Evolutionary conservation across 2,888 invertebrate species (phyloP), one percentile per base, ranked within the genome.

Genomic region (Bombylius major): DNA sequence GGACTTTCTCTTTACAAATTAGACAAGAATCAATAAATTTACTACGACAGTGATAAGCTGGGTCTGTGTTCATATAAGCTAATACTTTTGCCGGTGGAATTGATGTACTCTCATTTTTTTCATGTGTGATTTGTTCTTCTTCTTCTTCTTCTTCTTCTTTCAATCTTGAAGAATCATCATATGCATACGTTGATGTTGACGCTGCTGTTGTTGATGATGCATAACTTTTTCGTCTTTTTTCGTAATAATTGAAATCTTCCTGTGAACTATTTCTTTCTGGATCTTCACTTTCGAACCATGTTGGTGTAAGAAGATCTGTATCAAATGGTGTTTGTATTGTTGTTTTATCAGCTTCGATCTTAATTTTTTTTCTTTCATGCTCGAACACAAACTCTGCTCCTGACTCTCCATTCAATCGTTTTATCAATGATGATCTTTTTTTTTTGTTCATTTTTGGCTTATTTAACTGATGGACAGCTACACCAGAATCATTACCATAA

Each of bases 211-310:
- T 23, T 23, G 23, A 23, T 3, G 23, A 23, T 23, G 23, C 23
- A 23, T 23, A 23, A 23, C 23, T 23, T 23, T 23, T 23, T 23
- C 23, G 23, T 23, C 23, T 23, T 23, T 23, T 23, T 23, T 23
- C 23, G 23, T 23, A 23, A 23, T 23, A 23, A 23, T 23, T 23
- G 23, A 23, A 23, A 23, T 23, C 23, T 23, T 54, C 14, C 32
- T 47, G 39, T 36, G 34, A 36, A 36, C 8, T 8, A 36, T 36
- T 36, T 36, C 8, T 8, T 46, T 23, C 48, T 5, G 47, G 11
- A 36, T 60, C 62, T 9, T 61, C 58, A 50, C 59, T 60, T 56
- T 63, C 63, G 39, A 65, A 58, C 65, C 65, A 65, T 4, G 63
- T 64, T 8, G 64, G 64, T 8, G 60, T 61, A 47, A 65, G 23